Base-by-base conservation (phyloP, 2,888 invertebrate genomes). In the Lasioglossum marginatum region DNA sequence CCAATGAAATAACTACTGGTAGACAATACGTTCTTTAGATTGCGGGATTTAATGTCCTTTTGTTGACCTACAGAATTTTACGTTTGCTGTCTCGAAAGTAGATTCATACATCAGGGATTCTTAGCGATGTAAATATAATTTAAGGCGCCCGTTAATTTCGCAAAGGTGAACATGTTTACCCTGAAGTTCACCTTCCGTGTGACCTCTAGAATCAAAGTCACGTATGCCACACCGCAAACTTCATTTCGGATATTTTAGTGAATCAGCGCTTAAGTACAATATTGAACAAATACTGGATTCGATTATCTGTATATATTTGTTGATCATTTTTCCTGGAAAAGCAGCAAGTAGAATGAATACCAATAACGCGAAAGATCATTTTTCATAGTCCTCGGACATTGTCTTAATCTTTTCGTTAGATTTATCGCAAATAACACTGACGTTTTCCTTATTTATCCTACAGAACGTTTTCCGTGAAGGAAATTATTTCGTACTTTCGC, bases 401-500 rank as follows among this genome's bases (percentile, higher is more conserved):
- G 37, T 70, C 6, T 70, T 52, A 34, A 48, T 37, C 79, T 27
- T 52, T 2, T 4, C 57, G 27, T 37, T 82, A 79, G 77, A 78
- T 75, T 77, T 75, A 82, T 31, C 31, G n/a, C 37, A 80, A 63
- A 80, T 60, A 86, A 80, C 57, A 19, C 34, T 48, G 63, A 43
- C 63, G 57, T 84, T 74, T 76, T 75, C 57, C 72, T 77, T 16
- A 43, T 70, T 57, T 23, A 27, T 43, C 5, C 19, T 40, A 14
- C 1, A 23, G 66, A 74, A 31, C 4, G 4, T 2, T 48, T 57
- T 16, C 23, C n/a, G 5, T 16, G 37, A 74, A 23, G 45, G 43
- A 43, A 43, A 71, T 40, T 27, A 27, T 71, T 71, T 43, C 27
- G 43, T 43, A 19, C 16, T 72, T 31, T 31, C 23, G 31, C 4